Evolutionary conservation across 1,140 invertebrate species (phyloP), one percentile per base, ranked within the genome.

Genomic region (Hirudo medicinalis): DNA sequence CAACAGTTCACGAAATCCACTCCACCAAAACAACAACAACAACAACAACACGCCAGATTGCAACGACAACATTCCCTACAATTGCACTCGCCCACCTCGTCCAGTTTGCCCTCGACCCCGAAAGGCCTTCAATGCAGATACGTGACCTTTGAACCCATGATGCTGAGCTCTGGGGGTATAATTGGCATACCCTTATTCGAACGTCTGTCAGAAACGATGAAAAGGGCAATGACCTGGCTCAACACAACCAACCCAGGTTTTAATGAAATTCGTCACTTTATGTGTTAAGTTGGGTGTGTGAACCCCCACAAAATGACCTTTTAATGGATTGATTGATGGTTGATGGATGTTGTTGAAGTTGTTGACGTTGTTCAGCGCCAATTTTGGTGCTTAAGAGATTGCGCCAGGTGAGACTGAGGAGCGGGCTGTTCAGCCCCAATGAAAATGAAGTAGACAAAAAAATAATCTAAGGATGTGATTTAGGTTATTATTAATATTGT

Each of bases 221-320:
- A 71, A 54, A 55, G 72, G 43, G 69, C 69, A 25, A 68, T 73
- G 54, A n/a, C 69, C 17, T 73, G 72, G 72, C 43, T 71, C 55
- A 70, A 70, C 53, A 70, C 11, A 11, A 70, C 69, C 20, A 70
- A 70, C n/a, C 53, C 69, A 49, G 69, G 69, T 70, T 27, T 43
- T 3, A 29, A 9, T 5, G 57, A 25, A 32, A 6, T 63, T 63
- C 8, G 20, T 20, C 25, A 25, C n/a, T n/a, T n/a, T n/a, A n/a
- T 57, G 54, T 57, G 5, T 20, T 57, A n/a, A 3, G 20, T 20
- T 57, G 2, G 2, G 54, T 57, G 9, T 57, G 54, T 57, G n/a
- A n/a, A n/a, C n/a, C n/a, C n/a, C n/a, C n/a, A n/a, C n/a, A n/a
- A n/a, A n/a, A n/a, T n/a, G n/a, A n/a, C n/a, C n/a, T n/a, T n/a